phyloP scores from a whole-genome alignment of 2,113 vertebrate genomes.

The Podarcis cretensis region DNA sequence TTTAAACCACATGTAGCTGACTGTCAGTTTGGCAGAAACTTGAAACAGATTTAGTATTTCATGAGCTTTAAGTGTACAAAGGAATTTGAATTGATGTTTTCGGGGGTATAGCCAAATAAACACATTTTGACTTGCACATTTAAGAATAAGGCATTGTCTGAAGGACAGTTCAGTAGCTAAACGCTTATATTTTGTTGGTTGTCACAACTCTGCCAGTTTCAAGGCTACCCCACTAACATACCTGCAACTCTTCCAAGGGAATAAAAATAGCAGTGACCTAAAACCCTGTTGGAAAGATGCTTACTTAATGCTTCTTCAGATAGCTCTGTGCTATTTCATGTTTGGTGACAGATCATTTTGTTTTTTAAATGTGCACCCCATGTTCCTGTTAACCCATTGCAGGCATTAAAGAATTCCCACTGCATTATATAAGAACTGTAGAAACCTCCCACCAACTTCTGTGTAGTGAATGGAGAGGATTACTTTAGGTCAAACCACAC shows the following conservation, averaged over 20 bases:
- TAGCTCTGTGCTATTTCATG: conserved; percentile 1
- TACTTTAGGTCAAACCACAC: too few relatives aligned
- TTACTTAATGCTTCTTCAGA: conserved; percentile 42
- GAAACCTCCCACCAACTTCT: too few relatives aligned
- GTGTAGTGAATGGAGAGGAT: too few relatives aligned
- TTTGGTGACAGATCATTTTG: conserved; percentile 9
- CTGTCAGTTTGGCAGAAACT: background rate
- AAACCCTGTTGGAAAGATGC: conserved; percentile 52
- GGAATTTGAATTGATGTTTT: background rate
- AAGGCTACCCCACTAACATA: background rate
- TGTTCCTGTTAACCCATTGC: conserved; percentile 23
- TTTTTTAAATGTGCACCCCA: conserved; percentile 37
- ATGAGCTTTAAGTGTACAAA: background rate
- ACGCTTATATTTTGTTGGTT: background rate
- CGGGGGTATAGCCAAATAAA: background rate
- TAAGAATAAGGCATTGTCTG: background rate
- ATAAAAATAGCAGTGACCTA: conserved; percentile 72
- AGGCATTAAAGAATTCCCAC: too few relatives aligned
- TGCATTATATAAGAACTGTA: too few relatives aligned
- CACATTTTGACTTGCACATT: background rate
- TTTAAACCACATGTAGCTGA: background rate
- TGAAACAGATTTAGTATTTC: background rate
- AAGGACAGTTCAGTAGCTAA: background rate
- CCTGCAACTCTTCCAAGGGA: conserved; percentile 21
- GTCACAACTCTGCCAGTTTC: background rate